Evolutionary conservation across 2,113 vertebrate species (phyloP).

Genomic region (Chloropsis hardwickii): DNA sequence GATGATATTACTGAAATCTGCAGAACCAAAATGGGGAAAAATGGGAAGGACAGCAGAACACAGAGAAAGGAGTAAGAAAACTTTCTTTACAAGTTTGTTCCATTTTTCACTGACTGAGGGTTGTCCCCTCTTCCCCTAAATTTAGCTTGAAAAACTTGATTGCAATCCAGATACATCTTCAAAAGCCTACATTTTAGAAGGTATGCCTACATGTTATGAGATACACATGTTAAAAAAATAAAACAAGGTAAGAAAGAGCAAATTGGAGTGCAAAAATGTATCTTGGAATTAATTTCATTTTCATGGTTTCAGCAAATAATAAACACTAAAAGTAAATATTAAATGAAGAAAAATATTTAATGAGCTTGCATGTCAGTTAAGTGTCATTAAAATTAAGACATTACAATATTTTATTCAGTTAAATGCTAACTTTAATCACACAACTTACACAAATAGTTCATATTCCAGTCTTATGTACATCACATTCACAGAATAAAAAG

Average conservation of each 20-base stretch:
- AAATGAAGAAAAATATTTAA: neutral
- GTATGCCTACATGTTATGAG: neutral
- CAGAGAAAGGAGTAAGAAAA: neutral
- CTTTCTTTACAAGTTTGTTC: neutral
- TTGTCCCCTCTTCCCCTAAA: neutral
- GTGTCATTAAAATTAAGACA: neutral
- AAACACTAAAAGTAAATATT: neutral
- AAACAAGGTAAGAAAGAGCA: neutral
- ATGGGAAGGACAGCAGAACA: neutral
- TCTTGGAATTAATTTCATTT: neutral
- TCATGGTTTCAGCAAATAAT: neutral
- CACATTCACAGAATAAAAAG: neutral
- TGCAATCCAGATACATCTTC: neutral
- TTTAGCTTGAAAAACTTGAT: neutral
- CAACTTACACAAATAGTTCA: neutral
- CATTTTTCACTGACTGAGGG: neutral
- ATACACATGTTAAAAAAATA: neutral
- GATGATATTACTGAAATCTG: neutral
- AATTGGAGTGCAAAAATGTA: neutral
- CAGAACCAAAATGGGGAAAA: neutral
- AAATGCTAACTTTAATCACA: neutral
- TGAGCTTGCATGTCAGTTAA: neutral
- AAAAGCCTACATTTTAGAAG: neutral
- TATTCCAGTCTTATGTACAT: fast-evolving
- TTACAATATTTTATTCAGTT: neutral